A percentile compares a stretch with the other conserved stretches of the same genome.
phyloP scores from a whole-genome alignment of 2,797 vertebrate species.

The Periparus ater region DNA sequence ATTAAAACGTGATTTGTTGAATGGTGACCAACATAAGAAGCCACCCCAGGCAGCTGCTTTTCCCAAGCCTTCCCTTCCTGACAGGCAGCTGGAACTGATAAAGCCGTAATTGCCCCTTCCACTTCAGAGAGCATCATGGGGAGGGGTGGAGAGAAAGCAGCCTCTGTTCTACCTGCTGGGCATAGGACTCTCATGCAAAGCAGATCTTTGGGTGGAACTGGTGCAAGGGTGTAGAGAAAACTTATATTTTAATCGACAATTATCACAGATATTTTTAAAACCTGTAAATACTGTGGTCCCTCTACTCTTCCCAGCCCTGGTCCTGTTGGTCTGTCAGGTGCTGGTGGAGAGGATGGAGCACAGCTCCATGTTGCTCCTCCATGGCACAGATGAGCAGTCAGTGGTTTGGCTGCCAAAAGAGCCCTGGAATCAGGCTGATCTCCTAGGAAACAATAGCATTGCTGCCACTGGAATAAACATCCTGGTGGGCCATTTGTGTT shows the following conservation, averaged over 20 bases:
- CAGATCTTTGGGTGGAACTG: background rate
- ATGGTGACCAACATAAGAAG: background rate
- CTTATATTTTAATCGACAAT: background rate
- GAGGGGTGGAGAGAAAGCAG: background rate
- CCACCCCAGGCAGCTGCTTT: background rate
- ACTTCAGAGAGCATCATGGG: background rate
- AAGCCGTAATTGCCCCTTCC: background rate
- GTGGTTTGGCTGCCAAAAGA: background rate
- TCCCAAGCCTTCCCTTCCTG: background rate
- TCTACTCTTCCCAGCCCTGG: background rate
- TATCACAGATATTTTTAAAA: background rate
- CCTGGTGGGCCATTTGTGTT: constrained; percentile 18
- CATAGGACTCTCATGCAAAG: background rate
- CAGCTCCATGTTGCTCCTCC: background rate
- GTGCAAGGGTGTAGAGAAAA: background rate
- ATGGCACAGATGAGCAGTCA: background rate
- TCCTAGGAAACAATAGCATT: constrained; percentile 18
- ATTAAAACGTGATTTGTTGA: background rate
- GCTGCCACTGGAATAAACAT: constrained; percentile 36
- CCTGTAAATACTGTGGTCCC: background rate
- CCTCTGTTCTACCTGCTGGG: background rate
- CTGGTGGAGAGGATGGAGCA: background rate
- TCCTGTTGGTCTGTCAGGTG: background rate
- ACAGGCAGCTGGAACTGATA: constrained; percentile 18
- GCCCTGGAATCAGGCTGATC: background rate